Conservation (phyloP, 1,140 invertebrate genomes). For the Reticulitermes speratus region DNA sequence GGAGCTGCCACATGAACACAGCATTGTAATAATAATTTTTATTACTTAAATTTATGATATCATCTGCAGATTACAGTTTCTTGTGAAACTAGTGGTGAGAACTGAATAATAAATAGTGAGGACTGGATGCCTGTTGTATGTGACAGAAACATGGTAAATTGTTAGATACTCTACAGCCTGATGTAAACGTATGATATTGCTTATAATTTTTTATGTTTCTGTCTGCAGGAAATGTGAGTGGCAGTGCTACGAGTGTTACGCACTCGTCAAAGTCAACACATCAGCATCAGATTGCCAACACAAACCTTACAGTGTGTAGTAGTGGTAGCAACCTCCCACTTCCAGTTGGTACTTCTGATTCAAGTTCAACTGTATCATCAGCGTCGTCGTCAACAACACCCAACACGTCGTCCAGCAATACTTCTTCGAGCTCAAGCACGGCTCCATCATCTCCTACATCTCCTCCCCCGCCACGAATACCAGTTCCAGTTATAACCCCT, state of each 20-base stretch:
- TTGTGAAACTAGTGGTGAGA: no score
- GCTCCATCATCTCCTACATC: constrained; percentile 53
- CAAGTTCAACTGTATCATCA: constrained; percentile 56
- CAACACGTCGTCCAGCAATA: constrained; percentile 61
- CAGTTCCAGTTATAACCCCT: constrained; percentile 39
- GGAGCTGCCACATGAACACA: no score
- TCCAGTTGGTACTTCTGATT: constrained; percentile 43
- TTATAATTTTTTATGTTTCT: neutral
- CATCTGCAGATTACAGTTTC: no score
- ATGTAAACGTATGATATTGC: no score
- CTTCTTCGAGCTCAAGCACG: constrained; percentile 59
- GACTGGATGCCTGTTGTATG: no score
- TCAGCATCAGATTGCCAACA: neutral
- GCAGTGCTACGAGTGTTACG: neutral
- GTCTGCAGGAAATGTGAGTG: neutral
- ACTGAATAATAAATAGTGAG: no score
- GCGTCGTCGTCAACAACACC: constrained; percentile 59
- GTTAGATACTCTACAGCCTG: no score
- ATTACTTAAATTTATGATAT: no score
- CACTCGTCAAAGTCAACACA: neutral
- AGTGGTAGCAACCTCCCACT: neutral
- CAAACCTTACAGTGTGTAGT: neutral
- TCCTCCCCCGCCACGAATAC: constrained; percentile 46
- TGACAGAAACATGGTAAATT: no score
- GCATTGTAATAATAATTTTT: no score